Conservation (phyloP, 1,140 invertebrate genomes). For the Hycleus cichorii region DNA sequence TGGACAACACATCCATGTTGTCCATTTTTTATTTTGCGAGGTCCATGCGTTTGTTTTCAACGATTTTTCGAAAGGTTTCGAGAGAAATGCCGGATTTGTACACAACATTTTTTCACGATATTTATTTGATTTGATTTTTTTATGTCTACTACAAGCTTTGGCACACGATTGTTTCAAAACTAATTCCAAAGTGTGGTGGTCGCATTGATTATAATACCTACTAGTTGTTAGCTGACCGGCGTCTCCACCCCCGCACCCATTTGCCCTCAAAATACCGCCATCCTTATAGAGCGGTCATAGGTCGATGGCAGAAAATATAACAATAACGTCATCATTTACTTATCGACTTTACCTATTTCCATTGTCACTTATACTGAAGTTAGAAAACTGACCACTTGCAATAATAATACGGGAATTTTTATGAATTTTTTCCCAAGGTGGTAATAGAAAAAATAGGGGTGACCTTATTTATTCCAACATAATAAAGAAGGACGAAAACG, state of each 20-base stretch:
- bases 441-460: background rate
- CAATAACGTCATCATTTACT: too few species aligned
- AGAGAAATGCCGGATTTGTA: slow-evolving; percentile 1
- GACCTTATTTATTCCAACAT: background rate
- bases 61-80: background rate
- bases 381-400: background rate
- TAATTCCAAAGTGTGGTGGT: slow-evolving; percentile 18
- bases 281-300: slow-evolving; percentile 1
- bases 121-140: too few species aligned
- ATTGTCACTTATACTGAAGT: too few species aligned
- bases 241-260: slow-evolving; percentile 10
- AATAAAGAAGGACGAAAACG: background rate
- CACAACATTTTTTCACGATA: slow-evolving; percentile 1
- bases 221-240: slow-evolving; percentile 21
- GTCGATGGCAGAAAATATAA: slow-evolving; percentile 5
- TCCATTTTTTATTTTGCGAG: slow-evolving; percentile 11
- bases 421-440: too few species aligned
- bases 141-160: background rate
- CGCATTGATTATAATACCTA: slow-evolving; percentile 28
- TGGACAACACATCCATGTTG: slow-evolving; percentile 1
- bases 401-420: too few species aligned
- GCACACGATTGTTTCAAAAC: slow-evolving; percentile 17
- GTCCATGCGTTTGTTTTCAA: slow-evolving; percentile 15
- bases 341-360: background rate
- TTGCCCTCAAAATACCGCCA: slow-evolving; percentile 22